Conservation (phyloP, 2,113 vertebrate genomes). For the Scortum barcoo region DNA sequence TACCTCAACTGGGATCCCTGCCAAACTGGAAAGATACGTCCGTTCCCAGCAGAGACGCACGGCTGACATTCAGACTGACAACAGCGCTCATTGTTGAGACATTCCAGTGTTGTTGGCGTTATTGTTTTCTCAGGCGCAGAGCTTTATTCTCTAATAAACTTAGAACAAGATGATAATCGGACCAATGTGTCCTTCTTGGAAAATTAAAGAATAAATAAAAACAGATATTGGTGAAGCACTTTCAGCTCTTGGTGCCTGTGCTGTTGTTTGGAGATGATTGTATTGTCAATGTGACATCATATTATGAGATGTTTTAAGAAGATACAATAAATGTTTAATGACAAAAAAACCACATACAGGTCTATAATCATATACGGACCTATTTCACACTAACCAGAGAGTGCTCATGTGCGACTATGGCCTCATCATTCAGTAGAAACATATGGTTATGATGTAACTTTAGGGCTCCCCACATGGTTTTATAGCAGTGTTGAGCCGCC, state of each 20-base stretch:
- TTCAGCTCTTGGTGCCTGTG: constrained; percentile 8
- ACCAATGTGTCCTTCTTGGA: constrained; percentile 51
- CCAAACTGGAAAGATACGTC: constrained; percentile 55
- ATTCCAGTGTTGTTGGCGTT: constrained; percentile 27
- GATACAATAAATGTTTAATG: neutral
- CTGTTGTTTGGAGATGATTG: neutral
- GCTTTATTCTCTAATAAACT: constrained; percentile 43
- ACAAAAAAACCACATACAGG: neutral
- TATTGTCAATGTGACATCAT: neutral
- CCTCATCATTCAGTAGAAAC: neutral
- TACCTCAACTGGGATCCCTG: constrained; percentile 36
- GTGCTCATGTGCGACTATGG: neutral
- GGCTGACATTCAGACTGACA: constrained; percentile 55
- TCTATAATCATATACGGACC: neutral
- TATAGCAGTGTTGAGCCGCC: neutral
- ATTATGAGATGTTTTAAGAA: neutral
- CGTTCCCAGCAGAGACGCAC: constrained; percentile 48
- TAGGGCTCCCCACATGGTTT: neutral
- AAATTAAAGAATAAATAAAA: constrained; percentile 46
- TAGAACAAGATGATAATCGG: constrained; percentile 47
- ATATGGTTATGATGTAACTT: neutral
- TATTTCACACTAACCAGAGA: neutral
- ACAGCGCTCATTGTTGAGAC: constrained; percentile 46
- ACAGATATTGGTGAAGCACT: constrained; percentile 16
- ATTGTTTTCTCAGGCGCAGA: constrained; percentile 44